These are phyloP conservation scores for Salvelinus fontinalis DNA, from an alignment of 2,113 vertebrate species.

Conservation along the genomic window DNA sequence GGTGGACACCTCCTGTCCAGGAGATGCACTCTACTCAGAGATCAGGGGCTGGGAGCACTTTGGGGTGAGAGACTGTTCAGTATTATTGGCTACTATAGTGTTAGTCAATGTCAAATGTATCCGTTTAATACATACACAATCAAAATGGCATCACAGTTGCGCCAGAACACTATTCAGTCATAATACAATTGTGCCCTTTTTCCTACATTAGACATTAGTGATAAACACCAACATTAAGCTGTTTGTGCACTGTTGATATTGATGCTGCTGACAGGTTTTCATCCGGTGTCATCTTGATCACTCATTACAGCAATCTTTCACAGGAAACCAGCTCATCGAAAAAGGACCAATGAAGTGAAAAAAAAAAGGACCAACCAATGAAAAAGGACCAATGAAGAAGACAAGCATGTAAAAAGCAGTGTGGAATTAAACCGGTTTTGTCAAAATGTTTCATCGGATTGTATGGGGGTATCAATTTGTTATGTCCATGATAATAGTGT, in stretches of 20 bases:
- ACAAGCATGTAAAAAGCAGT: background rate
- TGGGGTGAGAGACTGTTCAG: conserved; percentile 41
- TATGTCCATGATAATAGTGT: too few species aligned
- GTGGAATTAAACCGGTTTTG: background rate
- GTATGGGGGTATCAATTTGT: background rate
- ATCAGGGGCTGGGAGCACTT: conserved; percentile 82
- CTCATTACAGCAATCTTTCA: background rate
- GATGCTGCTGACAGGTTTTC: background rate
- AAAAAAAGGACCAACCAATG: too few species aligned
- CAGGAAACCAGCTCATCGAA: conserved; percentile 1
- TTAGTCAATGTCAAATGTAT: background rate
- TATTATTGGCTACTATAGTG: background rate
- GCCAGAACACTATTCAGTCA: too few species aligned
- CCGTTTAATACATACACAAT: too few species aligned
- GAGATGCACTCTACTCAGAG: conserved; percentile 77
- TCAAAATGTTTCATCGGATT: background rate
- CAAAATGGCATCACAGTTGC: too few species aligned
- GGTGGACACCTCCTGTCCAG: conserved; percentile 79
- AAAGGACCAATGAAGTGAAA: background rate
- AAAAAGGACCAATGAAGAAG: background rate
- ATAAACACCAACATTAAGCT: too few species aligned
- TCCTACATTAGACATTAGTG: too few species aligned
- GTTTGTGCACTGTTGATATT: background rate
- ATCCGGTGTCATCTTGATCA: background rate
- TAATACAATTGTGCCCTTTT: too few species aligned